Conservation (phyloP, 2,113 vertebrate genomes). For the Pseudorectes ferrugineus region DNA sequence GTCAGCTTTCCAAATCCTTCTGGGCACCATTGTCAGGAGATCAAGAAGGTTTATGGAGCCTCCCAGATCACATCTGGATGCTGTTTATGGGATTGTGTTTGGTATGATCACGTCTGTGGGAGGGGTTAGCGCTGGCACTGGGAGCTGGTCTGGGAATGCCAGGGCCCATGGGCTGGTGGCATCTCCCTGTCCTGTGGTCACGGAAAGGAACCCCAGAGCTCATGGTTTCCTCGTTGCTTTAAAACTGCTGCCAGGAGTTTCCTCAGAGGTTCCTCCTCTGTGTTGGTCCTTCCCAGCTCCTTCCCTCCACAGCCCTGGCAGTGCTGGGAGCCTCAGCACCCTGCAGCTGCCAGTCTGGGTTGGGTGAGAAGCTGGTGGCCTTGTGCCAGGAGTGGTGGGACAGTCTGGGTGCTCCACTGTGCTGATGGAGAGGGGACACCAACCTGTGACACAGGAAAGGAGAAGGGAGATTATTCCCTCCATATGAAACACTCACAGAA, state of each 20-base stretch:
- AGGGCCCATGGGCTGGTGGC: neutral
- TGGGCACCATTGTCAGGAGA: conserved; percentile 10
- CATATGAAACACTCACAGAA: neutral
- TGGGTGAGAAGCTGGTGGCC: neutral
- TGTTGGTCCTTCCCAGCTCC: neutral
- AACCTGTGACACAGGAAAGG: neutral
- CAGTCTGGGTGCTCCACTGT: neutral
- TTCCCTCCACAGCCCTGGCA: neutral
- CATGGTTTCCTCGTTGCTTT: neutral
- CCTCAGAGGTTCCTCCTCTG: neutral
- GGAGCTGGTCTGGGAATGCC: neutral
- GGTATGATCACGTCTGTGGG: neutral
- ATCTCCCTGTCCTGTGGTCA: neutral
- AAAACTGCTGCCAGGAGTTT: neutral
- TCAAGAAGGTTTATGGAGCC: neutral
- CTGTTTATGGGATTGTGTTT: neutral
- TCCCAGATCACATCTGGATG: conserved; percentile 5
- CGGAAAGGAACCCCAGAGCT: neutral
- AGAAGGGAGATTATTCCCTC: neutral
- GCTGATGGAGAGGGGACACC: neutral
- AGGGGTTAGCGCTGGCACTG: neutral
- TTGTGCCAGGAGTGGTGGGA: neutral
- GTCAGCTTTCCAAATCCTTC: conserved; percentile 10
- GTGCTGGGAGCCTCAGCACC: neutral
- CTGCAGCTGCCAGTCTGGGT: neutral